Evolutionary conservation across 2,797 vertebrate species (phyloP), one percentile per base, ranked within the genome.

Genomic region (Xyrichtys novacula): DNA sequence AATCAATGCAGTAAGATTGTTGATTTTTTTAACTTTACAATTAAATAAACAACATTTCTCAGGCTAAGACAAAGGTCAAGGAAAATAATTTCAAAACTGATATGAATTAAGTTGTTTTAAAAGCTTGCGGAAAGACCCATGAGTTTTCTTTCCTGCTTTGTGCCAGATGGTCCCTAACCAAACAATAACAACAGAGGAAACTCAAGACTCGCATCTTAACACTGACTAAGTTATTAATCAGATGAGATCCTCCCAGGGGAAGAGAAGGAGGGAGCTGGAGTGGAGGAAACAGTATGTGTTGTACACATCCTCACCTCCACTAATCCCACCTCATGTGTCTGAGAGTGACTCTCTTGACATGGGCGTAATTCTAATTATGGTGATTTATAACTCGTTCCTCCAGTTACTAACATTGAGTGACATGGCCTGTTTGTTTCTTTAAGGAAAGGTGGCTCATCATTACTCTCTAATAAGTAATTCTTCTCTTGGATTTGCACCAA

Each of bases 331-430:
- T 75, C 59, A 36, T 85, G 75, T 69, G 60, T 76, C 76, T 86
- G 74, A 84, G 71, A 23, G 60, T 83, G 77, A 49, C 66, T 84
- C 43, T 80, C 79, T 52, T 66, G 71, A 89, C 74, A 80, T 84
- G 86, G 74, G 74, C 48, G 70, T 87, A 78, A 73, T 84, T 43
- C 52, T 90, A 88, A 91, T 90, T 81, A 86, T 42, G 66, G 32
- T 86, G 83, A 91, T 90, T 90, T 88, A 87, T 60, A 40, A 88
- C 81, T 85, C 9, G 71, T 90, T 85, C 83, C 72, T 86, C 50
- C 65, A 76, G 82, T 87, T 87, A 71, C 60, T 53, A 31, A 47
- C 53, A 56, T 80, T 59, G 74, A 78, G 79, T 70, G 40, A 68
- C 83, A 72, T 63, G 25, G 42, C 7, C 36, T 65, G 61, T 40